Evolutionary conservation across 2,113 vertebrate genomes (phyloP), one percentile per base, ranked within the genome.

Genomic region (Isurus oxyrinchus): DNA sequence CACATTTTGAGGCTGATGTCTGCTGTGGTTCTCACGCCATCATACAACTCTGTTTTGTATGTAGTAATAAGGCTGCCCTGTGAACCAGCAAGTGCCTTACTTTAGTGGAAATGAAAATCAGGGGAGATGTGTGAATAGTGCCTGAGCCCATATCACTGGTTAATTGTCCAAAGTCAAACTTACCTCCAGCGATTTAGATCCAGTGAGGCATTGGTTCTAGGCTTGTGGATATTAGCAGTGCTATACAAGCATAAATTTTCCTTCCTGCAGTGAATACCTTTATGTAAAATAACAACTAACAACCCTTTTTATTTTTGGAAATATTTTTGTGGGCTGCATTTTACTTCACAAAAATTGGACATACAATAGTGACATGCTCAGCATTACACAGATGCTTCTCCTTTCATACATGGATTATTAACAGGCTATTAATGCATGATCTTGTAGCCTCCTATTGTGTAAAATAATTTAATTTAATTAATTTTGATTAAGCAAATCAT

Each of bases 401-500:
- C 40, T 95, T 95, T 55, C 55, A 95, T 95, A 67, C 40, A 21
- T 67, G 63, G 93, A 95, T 23, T 95, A 95, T 69, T 67, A 67
- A 49, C 40, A 69, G 4, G 31, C 88, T 35, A 91, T 91, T 91
- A 94, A 40, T 3, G 44, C 49, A 7, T 44, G 16, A 53, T 31
- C n/a, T 19, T 0, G n/a, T 67, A 95, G 57, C 88, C 57, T 55
- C 76, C 44, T 49, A 72, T 19, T 1, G 44, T 72, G 5, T 67
- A 16, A 76, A 72, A 72, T 1, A 19, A 91, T 91, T 91, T 49
- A 69, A 13, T 25, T 95, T 72, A 95, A 95, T 95, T 72, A 35
- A 76, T 76, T 95, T 55, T 72, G 94, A 72, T 53, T 53, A 95
- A 95, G 66, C 94, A 95, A 95, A 95, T 67, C 25, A 25, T 53